These are phyloP conservation scores for Semaprochilodus insignis DNA, from an alignment of 2,797 vertebrate species.

Conservation along the genomic window DNA sequence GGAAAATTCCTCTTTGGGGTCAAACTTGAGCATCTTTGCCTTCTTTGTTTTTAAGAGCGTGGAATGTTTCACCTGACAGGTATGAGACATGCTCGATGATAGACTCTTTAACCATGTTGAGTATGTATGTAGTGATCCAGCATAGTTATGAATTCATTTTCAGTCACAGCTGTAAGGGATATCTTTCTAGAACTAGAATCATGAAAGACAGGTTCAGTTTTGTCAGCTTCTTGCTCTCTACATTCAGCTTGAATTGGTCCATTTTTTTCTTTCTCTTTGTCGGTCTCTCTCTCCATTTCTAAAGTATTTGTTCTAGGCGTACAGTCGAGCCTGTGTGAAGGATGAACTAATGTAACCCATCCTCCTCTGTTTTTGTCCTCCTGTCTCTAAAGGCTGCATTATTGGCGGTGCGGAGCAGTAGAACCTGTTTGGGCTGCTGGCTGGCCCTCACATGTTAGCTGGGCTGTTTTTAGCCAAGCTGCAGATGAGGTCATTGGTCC, in stretches of 20 bases:
- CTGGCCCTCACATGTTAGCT: constrained; percentile 44
- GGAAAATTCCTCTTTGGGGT: no score
- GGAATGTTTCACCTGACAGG: neutral
- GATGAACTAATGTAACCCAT: constrained; percentile 26
- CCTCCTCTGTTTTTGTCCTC: constrained; percentile 1
- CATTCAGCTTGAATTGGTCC: neutral
- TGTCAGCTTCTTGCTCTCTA: neutral
- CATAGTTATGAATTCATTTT: neutral
- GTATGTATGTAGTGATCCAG: neutral
- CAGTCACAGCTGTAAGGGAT: neutral
- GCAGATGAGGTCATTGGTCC: constrained; percentile 67
- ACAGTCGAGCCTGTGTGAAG: neutral
- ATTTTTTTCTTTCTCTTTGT: neutral
- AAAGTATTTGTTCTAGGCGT: constrained; percentile 9
- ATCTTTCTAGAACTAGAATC: neutral
- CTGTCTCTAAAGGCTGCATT: neutral
- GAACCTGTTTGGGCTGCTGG: constrained; percentile 48
- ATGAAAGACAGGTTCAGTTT: neutral
- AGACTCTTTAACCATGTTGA: neutral
- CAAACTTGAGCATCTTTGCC: no score
- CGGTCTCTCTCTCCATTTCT: neutral
- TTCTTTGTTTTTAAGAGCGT: neutral
- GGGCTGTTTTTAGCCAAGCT: constrained; percentile 56
- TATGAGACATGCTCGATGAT: neutral
- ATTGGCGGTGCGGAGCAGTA: constrained; percentile 41